A percentile compares a stretch with the other conserved stretches of the same genome.
phyloP scores from a whole-genome alignment of 2,888 invertebrate species.

The Hemaris fuciformis region DNA sequence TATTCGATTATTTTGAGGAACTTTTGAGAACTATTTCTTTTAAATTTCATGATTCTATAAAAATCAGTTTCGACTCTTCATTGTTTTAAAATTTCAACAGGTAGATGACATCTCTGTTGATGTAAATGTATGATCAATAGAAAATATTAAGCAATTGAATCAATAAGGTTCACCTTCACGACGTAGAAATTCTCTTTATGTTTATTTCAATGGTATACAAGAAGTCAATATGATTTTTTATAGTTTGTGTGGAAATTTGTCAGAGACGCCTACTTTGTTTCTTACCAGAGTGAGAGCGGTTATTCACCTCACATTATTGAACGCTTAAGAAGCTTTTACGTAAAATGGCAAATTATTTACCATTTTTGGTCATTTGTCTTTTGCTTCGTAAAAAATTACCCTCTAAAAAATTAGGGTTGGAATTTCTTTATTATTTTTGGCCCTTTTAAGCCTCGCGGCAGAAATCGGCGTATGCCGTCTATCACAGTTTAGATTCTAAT shows the following conservation, averaged over 20 bases:
- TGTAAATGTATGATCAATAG: not conserved
- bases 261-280: not conserved
- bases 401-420: not conserved
- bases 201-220: not conserved
- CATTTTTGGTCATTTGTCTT: not conserved
- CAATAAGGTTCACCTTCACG: not conserved
- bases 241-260: not conserved
- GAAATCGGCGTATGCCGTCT: too few species aligned
- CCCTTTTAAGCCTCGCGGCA: not conserved
- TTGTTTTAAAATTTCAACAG: too few species aligned
- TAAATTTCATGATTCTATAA: too few species aligned
- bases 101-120: not conserved
- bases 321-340: not conserved
- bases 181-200: not conserved
- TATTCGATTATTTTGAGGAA: too few species aligned
- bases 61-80: too few species aligned
- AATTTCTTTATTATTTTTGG: not conserved
- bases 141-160: not conserved
- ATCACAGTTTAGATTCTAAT: too few species aligned
- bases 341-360: not conserved
- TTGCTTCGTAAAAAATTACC: not conserved
- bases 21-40: too few species aligned
- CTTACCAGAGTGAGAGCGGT: not conserved
- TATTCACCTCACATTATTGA: not conserved
- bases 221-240: not conserved